A percentile compares a stretch with the other conserved stretches of the same genome.
Conservation (phyloP, 1,140 invertebrate species). For the Neelides sp. region DNA sequence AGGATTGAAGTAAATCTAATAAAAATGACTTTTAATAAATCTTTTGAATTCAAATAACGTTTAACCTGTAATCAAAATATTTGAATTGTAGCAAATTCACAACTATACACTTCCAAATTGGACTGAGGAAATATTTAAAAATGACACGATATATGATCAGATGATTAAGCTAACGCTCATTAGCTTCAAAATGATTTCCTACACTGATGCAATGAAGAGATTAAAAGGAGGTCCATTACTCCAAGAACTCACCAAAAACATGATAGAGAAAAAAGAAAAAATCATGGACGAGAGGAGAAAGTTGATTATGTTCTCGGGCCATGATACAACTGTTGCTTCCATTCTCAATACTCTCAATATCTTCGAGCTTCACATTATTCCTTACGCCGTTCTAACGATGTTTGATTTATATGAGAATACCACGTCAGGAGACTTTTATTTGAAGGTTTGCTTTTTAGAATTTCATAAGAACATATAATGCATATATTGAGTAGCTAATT, state of each 20-base stretch:
- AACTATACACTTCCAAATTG: slow-evolving; percentile 54
- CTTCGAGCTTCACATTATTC: slow-evolving; percentile 36
- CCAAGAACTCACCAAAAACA: slow-evolving; percentile 32
- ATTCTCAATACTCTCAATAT: slow-evolving; percentile 37
- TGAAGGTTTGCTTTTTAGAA: slow-evolving; percentile 30
- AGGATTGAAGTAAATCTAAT: slow-evolving; percentile 47
- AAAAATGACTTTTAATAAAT: background rate
- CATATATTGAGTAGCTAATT: background rate
- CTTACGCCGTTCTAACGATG: slow-evolving; percentile 37
- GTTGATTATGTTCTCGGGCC: slow-evolving; percentile 35
- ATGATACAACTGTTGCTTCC: slow-evolving; percentile 39
- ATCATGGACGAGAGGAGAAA: slow-evolving; percentile 28
- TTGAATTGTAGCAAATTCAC: slow-evolving; percentile 38
- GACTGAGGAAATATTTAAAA: slow-evolving; percentile 48
- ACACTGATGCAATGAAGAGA: slow-evolving; percentile 53
- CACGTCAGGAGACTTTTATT: slow-evolving; percentile 26
- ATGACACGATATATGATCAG: slow-evolving; percentile 41
- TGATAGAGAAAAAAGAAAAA: slow-evolving; percentile 25
- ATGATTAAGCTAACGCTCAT: slow-evolving; percentile 51
- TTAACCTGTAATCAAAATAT: background rate
- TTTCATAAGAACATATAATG: background rate
- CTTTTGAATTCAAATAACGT: background rate
- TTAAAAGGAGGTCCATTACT: slow-evolving; percentile 51
- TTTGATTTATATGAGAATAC: slow-evolving; percentile 36
- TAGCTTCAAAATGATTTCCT: slow-evolving; percentile 55